These are phyloP conservation scores for Bothrops alternatus DNA, from an alignment of 2,797 vertebrate genomes.

Conservation along the genomic window DNA sequence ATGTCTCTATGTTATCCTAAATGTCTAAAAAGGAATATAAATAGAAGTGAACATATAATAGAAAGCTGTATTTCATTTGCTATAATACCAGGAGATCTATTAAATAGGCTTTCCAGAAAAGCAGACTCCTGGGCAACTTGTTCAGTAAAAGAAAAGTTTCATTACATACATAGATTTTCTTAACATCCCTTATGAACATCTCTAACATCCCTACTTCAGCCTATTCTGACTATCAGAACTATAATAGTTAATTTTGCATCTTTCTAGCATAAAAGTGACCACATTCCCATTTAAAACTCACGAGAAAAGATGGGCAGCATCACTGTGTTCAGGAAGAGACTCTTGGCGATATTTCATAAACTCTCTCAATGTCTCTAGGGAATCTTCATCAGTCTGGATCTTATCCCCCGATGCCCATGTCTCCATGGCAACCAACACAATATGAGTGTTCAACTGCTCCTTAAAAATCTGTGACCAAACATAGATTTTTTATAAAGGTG, in stretches of 20 bases:
- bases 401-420: constrained; percentile 87
- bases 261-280: not conserved
- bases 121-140: not conserved
- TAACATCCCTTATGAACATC: not conserved
- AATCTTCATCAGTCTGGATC: constrained; percentile 82
- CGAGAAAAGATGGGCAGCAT: constrained; percentile 90
- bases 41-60: not conserved
- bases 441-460: constrained; percentile 91
- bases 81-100: not conserved
- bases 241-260: not conserved
- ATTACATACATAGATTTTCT: not conserved
- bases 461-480: constrained; percentile 82
- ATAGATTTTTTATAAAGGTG: not conserved
- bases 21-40: not conserved
- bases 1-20: not conserved
- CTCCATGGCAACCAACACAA: constrained; percentile 94
- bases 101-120: not conserved
- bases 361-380: constrained; percentile 82
- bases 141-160: not conserved
- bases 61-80: not conserved
- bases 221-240: not conserved
- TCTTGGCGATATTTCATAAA: constrained; percentile 89
- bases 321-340: constrained; percentile 81
- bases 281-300: constrained; percentile 65
- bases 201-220: not conserved